Evolutionary conservation across 2,888 invertebrate species (phyloP).

Genomic region (Spisula solida): DNA sequence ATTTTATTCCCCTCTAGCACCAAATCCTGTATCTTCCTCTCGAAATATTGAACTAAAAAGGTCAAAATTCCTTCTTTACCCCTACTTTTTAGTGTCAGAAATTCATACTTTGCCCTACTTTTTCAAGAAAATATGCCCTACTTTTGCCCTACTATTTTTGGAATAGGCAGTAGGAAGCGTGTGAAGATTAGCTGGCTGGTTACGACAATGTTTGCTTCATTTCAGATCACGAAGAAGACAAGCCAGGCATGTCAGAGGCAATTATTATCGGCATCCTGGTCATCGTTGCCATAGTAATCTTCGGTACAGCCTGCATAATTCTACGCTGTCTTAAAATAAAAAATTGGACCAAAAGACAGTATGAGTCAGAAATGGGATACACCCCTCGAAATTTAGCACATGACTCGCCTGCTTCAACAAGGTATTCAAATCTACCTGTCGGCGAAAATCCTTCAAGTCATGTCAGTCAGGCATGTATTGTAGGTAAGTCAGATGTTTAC

Average conservation of each 20-base stretch:
- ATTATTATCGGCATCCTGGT: slow-evolving; percentile 69
- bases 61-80: too few species aligned
- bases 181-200: too few species aligned
- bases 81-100: too few species aligned
- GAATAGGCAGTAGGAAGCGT: too few species aligned
- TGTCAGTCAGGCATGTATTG: slow-evolving; percentile 66
- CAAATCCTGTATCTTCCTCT: too few species aligned
- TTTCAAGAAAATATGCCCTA: too few species aligned
- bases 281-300: slow-evolving; percentile 55
- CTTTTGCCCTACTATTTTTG: too few species aligned
- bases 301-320: slow-evolving; percentile 57
- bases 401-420: slow-evolving; percentile 40
- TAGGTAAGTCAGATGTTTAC: slow-evolving; percentile 56
- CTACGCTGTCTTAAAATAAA: slow-evolving; percentile 62
- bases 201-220: neutral
- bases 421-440: slow-evolving; percentile 64
- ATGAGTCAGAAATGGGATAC: slow-evolving; percentile 43
- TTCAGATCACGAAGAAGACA: slow-evolving; percentile 50
- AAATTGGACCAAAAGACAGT: slow-evolving; percentile 62
- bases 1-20: too few species aligned
- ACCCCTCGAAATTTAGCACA: slow-evolving; percentile 40
- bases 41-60: too few species aligned
- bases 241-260: slow-evolving; percentile 54
- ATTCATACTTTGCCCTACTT: too few species aligned
- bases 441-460: slow-evolving; percentile 39